phyloP scores from a whole-genome alignment of 2,888 invertebrate genomes.

The Heliconius aoede region DNA sequence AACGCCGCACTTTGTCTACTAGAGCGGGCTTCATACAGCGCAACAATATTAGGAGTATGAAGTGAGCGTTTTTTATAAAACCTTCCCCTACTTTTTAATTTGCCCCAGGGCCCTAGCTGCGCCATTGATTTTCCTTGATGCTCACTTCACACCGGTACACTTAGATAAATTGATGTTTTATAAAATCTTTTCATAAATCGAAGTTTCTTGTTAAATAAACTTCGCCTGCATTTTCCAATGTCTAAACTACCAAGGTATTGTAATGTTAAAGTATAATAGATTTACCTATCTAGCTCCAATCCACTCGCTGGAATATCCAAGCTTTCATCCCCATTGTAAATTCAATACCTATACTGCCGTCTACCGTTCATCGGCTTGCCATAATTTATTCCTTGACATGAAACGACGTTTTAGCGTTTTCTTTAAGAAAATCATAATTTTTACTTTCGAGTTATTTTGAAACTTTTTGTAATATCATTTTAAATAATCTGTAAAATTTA shows the following conservation, averaged over 20 bases:
- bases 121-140: too few species aligned
- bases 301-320: slow-evolving; percentile 25
- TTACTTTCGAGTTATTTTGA: not conserved
- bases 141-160: too few species aligned
- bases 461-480: not conserved
- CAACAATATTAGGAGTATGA: too few species aligned
- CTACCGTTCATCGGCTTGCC: slow-evolving; percentile 25
- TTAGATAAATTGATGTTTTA: not conserved
- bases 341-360: slow-evolving; percentile 34
- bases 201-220: slow-evolving; percentile 1
- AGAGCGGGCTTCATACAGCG: not conserved
- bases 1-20: not conserved
- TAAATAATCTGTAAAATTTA: not conserved
- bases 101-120: too few species aligned
- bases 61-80: too few species aligned
- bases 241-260: not conserved
- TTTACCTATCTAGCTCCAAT: slow-evolving; percentile 6
- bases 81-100: too few species aligned
- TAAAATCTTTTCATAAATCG: not conserved
- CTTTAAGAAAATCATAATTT: not conserved
- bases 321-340: slow-evolving; percentile 37
- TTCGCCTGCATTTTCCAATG: slow-evolving; percentile 3
- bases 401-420: slow-evolving; percentile 33
- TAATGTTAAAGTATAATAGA: slow-evolving; percentile 21
- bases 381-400: slow-evolving; percentile 39